A percentile compares a stretch with the other conserved stretches of the same genome.
phyloP scores from a whole-genome alignment of 2,113 vertebrate genomes.

The Zingel zingel region DNA sequence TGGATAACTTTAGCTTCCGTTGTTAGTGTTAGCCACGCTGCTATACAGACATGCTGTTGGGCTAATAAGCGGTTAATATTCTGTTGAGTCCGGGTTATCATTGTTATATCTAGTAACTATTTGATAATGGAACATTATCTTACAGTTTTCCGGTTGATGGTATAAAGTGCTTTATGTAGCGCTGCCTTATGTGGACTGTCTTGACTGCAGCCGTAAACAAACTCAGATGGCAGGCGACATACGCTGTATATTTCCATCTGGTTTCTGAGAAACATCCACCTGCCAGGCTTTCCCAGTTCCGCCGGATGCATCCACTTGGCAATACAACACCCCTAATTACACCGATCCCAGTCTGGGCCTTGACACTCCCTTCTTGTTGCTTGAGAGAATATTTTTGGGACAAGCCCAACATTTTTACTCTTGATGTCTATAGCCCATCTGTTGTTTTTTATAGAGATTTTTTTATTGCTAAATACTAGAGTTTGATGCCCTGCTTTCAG shows the following conservation, averaged over 20 bases:
- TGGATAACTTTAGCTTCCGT: no score
- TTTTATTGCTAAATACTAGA: constrained; percentile 35
- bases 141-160: background rate
- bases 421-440: constrained; percentile 57
- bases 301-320: constrained; percentile 71
- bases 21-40: no score
- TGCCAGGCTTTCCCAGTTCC: constrained; percentile 72
- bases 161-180: constrained; percentile 22
- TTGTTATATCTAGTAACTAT: background rate
- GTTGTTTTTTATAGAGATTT: constrained; percentile 56
- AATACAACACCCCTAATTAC: constrained; percentile 78
- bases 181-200: background rate
- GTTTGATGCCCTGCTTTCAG: constrained; percentile 13
- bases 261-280: constrained; percentile 58
- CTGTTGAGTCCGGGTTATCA: no score
- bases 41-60: no score
- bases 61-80: no score
- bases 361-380: constrained; percentile 64
- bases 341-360: constrained; percentile 68
- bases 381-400: constrained; percentile 60
- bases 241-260: constrained; percentile 64
- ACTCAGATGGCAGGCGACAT: constrained; percentile 49
- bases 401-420: constrained; percentile 53
- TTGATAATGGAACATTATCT: background rate
- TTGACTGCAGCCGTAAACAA: constrained; percentile 42